Evolutionary conservation across 1,140 invertebrate genomes (phyloP).

Genomic region (Apis dorsata): DNA sequence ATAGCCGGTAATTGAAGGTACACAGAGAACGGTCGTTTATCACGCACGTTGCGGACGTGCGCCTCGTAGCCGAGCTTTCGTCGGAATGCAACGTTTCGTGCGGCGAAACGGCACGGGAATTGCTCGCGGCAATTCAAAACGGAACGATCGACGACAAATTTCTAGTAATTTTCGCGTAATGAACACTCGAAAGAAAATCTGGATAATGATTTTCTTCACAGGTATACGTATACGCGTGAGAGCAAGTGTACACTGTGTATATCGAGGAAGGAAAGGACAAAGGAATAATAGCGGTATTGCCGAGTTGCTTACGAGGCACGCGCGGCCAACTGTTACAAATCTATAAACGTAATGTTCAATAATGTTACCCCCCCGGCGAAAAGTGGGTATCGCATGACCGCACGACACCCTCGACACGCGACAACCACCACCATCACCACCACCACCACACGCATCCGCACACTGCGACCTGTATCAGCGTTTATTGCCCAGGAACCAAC

Average conservation of each 20-base stretch:
- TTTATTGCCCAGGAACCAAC: conserved; percentile 52
- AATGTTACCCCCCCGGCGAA: conserved; percentile 62
- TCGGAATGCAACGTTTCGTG: conserved; percentile 1
- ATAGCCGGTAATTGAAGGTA: conserved; percentile 51
- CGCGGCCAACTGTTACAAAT: conserved; percentile 59
- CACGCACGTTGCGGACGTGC: conserved; percentile 22
- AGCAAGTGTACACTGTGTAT: fast-evolving
- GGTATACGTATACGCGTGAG: no score
- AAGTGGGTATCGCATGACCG: conserved; percentile 65
- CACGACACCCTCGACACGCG: conserved; percentile 58
- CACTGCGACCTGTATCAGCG: conserved; percentile 43
- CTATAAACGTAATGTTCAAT: conserved; percentile 71
- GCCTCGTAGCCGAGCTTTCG: neutral
- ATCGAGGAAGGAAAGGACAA: neutral
- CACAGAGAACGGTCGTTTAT: conserved; percentile 30
- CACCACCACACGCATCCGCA: conserved; percentile 10
- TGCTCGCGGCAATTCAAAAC: neutral
- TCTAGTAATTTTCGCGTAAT: neutral
- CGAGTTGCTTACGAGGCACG: conserved; percentile 8
- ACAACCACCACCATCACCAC: conserved; percentile 1
- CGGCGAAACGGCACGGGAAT: neutral
- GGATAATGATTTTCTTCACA: neutral
- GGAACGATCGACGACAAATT: neutral
- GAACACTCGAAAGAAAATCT: neutral
- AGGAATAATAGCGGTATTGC: no score